Conservation (phyloP, 2,113 vertebrate genomes). For the Barbus barbus region DNA sequence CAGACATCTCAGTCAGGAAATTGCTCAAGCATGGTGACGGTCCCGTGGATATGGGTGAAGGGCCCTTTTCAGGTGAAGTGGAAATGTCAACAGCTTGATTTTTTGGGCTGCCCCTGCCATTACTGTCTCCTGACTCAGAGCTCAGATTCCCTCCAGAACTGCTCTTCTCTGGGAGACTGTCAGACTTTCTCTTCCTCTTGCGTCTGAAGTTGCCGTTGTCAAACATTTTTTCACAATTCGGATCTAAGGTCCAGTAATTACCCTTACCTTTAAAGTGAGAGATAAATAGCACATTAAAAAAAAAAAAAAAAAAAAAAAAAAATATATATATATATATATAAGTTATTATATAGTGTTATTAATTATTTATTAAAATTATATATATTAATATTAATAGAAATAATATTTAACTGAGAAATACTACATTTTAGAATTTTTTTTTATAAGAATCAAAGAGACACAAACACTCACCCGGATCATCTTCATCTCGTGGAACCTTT, state of each 20-base stretch:
- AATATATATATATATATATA: too few relatives aligned
- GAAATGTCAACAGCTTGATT: slow-evolving; percentile 72
- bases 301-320: too few relatives aligned
- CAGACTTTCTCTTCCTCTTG: slow-evolving; percentile 97
- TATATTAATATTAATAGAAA: background rate
- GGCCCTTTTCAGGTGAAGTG: slow-evolving; percentile 79
- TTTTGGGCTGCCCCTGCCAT: slow-evolving; percentile 76
- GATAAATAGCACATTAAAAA: background rate
- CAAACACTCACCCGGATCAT: slow-evolving; percentile 87
- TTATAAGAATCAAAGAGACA: background rate
- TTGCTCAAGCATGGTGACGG: slow-evolving; percentile 83
- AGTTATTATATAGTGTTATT: background rate
- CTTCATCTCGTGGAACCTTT: slow-evolving; percentile 95
- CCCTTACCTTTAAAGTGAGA: slow-evolving; percentile 84
- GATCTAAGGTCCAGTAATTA: slow-evolving; percentile 99
- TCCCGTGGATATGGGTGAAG: slow-evolving; percentile 73
- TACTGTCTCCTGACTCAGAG: slow-evolving; percentile 80
- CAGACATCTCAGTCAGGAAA: slow-evolving; percentile 93
- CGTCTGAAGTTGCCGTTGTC: slow-evolving; percentile 98
- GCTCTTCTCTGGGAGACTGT: slow-evolving; percentile 70
- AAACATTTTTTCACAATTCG: slow-evolving; percentile 99
- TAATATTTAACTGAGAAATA: background rate
- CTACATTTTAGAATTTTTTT: too few relatives aligned
- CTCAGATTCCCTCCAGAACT: slow-evolving; percentile 58
- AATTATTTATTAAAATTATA: background rate